phyloP scores from a whole-genome alignment of 1,140 invertebrate genomes.

The Cotesia chilonis region DNA sequence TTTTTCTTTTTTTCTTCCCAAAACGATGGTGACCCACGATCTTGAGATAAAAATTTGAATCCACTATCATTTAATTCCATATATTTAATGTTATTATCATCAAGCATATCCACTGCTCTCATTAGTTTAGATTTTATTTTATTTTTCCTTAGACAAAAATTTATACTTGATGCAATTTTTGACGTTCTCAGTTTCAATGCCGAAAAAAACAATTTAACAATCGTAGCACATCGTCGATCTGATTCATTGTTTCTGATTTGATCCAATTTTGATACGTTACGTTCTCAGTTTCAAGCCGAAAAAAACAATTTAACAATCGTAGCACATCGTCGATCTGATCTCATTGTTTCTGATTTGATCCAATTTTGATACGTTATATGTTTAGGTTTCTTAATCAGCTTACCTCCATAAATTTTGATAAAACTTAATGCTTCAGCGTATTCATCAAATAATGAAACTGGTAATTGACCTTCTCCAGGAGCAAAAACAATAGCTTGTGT shows the following conservation, averaged over 20 bases:
- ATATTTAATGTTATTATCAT: neutral
- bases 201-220: neutral
- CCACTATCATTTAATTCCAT: constrained; percentile 4
- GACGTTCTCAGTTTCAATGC: neutral
- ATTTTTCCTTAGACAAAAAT: constrained; percentile 5
- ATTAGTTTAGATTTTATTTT: neutral
- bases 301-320: constrained; percentile 1
- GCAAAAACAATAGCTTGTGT: neutral
- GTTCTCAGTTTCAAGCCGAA: neutral
- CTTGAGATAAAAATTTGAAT: constrained; percentile 8
- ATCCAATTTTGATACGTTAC: constrained; percentile 14
- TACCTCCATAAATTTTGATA: constrained; percentile 10
- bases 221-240: neutral
- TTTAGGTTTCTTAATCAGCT: constrained; percentile 8
- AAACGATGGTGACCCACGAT: constrained; percentile 10
- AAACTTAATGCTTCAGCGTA: constrained; percentile 9
- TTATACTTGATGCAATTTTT: constrained; percentile 3
- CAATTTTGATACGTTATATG: constrained; percentile 16
- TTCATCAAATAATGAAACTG: constrained; percentile 1
- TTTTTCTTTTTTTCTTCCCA: constrained; percentile 6
- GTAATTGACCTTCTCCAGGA: neutral
- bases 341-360: constrained; percentile 1
- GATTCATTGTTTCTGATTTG: constrained; percentile 5
- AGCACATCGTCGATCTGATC: constrained; percentile 7
- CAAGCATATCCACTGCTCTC: neutral